A percentile compares a stretch with the other conserved stretches of the same genome.
phyloP scores from a whole-genome alignment of 2,113 vertebrate genomes.

The Misgurnus anguillicaudatus region DNA sequence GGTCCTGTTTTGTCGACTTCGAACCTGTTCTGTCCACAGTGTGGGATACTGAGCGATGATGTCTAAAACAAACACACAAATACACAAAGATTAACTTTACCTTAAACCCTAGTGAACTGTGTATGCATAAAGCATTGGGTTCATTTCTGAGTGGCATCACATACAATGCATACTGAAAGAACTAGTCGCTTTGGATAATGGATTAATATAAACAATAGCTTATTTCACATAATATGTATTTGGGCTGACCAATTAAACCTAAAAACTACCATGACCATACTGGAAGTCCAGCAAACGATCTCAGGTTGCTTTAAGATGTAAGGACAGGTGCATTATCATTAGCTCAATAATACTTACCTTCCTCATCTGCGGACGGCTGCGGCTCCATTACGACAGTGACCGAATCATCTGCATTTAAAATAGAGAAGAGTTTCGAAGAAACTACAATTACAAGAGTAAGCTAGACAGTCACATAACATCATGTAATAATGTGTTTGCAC shows the following conservation, averaged over 20 bases:
- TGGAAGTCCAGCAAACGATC: too few relatives aligned
- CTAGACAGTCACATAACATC: constrained; percentile 74
- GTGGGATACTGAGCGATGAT: constrained; percentile 91
- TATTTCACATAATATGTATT: too few relatives aligned
- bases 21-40: constrained; percentile 94
- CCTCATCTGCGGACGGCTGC: constrained; percentile 87
- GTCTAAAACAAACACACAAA: constrained; percentile 72
- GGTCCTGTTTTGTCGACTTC: constrained; percentile 91
- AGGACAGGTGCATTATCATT: too few relatives aligned
- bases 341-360: constrained; percentile 80
- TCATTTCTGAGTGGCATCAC: too few relatives aligned
- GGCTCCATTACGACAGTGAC: constrained; percentile 83
- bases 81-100: constrained; percentile 35
- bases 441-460: constrained; percentile 96
- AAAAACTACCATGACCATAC: too few relatives aligned
- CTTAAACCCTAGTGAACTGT: constrained; percentile 20
- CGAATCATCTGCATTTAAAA: constrained; percentile 98
- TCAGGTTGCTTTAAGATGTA: too few relatives aligned
- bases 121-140: constrained; percentile 43
- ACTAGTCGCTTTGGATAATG: too few relatives aligned
- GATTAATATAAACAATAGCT: background rate
- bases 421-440: constrained; percentile 98
- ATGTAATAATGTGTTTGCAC: constrained; percentile 75
- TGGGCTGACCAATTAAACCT: too few relatives aligned
- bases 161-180: too few relatives aligned